phyloP scores from a whole-genome alignment of 2,888 invertebrate species.

The Frankliniella fusca region DNA sequence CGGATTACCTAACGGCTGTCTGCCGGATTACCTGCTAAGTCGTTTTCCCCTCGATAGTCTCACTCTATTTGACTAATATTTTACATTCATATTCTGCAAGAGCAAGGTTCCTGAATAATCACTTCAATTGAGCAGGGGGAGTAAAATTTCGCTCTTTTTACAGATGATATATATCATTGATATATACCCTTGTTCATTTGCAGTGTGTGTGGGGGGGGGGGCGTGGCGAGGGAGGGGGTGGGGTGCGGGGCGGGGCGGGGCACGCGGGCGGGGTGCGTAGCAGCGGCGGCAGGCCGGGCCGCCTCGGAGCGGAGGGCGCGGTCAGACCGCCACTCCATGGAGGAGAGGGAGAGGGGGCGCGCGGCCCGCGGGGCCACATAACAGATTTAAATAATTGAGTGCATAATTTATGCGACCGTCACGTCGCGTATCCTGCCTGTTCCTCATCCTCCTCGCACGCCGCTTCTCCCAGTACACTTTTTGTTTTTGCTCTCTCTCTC shows the following conservation, averaged over 20 bases:
- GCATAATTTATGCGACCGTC: neutral
- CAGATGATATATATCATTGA: no score
- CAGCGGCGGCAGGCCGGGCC: neutral
- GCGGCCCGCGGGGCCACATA: neutral
- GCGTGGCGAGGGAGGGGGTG: no score
- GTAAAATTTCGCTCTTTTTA: no score
- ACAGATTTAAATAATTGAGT: slow-evolving; percentile 10
- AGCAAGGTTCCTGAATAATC: no score
- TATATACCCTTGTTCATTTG: no score
- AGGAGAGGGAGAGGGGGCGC: neutral
- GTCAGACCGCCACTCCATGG: neutral
- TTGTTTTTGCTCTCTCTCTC: neutral
- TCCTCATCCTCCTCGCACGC: neutral
- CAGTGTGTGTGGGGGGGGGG: no score
- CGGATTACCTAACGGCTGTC: no score
- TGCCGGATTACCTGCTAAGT: no score
- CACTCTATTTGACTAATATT: no score
- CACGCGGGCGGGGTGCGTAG: neutral
- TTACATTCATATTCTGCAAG: no score
- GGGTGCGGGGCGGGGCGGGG: neutral
- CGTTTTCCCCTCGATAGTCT: no score
- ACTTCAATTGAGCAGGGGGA: no score
- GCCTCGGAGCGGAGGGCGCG: neutral
- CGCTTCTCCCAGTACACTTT: neutral
- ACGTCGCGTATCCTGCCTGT: neutral